Evolutionary conservation across 2,888 invertebrate genomes (phyloP).

Genomic region (Sericinus montela): DNA sequence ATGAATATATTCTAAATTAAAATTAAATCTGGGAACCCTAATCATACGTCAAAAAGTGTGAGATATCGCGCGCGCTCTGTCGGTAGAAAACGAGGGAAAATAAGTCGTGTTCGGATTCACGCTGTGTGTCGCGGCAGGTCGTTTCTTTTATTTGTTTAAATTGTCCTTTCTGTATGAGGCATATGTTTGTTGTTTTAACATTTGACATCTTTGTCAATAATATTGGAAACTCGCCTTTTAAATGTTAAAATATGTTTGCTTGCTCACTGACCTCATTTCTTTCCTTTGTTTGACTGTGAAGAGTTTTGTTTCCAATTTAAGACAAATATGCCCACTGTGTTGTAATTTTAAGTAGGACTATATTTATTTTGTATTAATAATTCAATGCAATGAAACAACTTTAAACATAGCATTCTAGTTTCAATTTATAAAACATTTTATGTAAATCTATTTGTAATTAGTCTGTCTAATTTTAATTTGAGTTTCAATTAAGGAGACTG

Average conservation of each 20-base stretch:
- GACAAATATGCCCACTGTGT: too few species aligned
- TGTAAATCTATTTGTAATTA: too few species aligned
- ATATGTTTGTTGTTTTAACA: conserved; percentile 34
- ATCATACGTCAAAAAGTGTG: conserved; percentile 54
- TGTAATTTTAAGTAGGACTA: too few species aligned
- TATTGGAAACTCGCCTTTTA: conserved; percentile 21
- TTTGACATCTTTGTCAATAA: conserved; percentile 31
- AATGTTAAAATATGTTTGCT: conserved; percentile 13
- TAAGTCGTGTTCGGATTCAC: conserved; percentile 62
- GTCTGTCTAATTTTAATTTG: too few species aligned
- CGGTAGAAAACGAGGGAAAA: conserved; percentile 51
- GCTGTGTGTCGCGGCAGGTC: conserved; percentile 54
- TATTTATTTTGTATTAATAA: too few species aligned
- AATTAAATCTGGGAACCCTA: conserved; percentile 4
- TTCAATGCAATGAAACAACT: too few species aligned
- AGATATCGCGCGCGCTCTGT: conserved; percentile 49
- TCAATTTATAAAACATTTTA: too few species aligned
- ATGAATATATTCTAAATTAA: not conserved
- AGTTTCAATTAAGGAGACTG: too few species aligned
- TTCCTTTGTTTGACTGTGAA: not conserved
- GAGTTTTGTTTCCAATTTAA: too few species aligned
- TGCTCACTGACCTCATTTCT: conserved; percentile 3
- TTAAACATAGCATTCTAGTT: too few species aligned
- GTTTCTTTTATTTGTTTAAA: conserved; percentile 55
- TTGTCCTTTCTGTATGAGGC: conserved; percentile 27